Evolutionary conservation across 2,888 invertebrate species (phyloP), one percentile per base, ranked within the genome.

Genomic region (Biston stratarius): DNA sequence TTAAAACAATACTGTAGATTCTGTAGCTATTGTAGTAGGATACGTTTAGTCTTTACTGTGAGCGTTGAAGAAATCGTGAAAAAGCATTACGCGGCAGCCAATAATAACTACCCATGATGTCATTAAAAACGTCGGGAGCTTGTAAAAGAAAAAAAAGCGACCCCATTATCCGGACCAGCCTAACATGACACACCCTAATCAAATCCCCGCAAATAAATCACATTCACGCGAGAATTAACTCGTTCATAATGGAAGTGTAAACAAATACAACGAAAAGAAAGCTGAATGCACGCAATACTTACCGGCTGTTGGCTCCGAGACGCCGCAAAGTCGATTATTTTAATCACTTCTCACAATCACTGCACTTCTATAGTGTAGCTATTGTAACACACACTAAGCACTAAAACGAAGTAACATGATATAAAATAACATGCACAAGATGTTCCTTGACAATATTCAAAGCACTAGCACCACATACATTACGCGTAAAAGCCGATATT

Each of bases 391-490:
- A 87, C 93, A 93, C 92, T 92, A 92, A 91, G 93, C 92, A 92
- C 92, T 83, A 81, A 82, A 83, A 86, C 82, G 82, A 81, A 83
- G 87, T 87, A 90, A 88, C 89, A 91, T 85, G 83, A 86, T 88
- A 84, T 81, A 81, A 83, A 86, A 85, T 81, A 84, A 86, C 85
- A 88, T 83, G 85, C 91, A 92, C 92, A 87, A 78, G 86, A 83
- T 80, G 83, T 87, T 83, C 71, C 79, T 79, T 78, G 75, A 75
- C 81, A 81, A 80, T 75, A 83, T 85, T 90, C 84, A 91, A 84
- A 82, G 86, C 92, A 92, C 92, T 89, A 91, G 88, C 92, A 92
- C 92, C 87, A 87, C 87, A 85, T 83, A 87, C 92, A 92, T 92
- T 79, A 87, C 91, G 88, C 85, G 82, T 76, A 78, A 83, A 84